Conservation (phyloP, 2,888 invertebrate genomes). For the Acronicta psi region DNA sequence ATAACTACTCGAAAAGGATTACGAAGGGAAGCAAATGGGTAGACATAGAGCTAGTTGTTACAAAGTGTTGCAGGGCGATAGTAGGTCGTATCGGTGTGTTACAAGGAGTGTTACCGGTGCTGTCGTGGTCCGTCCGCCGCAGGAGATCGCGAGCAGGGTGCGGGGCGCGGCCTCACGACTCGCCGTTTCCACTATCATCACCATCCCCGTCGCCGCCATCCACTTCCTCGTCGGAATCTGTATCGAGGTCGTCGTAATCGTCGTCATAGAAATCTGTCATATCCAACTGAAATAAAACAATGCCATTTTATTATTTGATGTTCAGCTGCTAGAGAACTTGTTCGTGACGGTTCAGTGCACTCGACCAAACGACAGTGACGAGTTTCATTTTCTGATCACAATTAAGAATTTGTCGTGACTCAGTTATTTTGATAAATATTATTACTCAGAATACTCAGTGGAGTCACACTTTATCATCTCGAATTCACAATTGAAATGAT, state of each 20-base stretch:
- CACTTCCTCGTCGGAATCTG: conserved; percentile 90
- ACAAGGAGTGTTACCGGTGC: conserved; percentile 29
- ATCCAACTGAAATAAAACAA: conserved; percentile 90
- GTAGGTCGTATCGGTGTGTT: conserved; percentile 7
- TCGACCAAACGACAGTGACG: too few species aligned
- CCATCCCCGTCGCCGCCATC: conserved; percentile 93
- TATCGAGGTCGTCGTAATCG: conserved; percentile 96
- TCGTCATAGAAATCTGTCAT: conserved; percentile 99
- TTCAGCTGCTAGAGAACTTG: conserved; percentile 1
- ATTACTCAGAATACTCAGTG: too few species aligned
- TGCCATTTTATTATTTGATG: not conserved
- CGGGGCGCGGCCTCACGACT: conserved; percentile 92
- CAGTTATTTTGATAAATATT: too few species aligned
- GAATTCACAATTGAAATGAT: too few species aligned
- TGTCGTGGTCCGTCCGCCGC: conserved; percentile 56
- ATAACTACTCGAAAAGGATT: not conserved
- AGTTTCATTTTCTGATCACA: too few species aligned
- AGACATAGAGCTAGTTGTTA: conserved; percentile 10
- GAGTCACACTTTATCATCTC: too few species aligned
- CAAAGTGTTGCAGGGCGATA: conserved; percentile 14
- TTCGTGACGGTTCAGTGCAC: conserved; percentile 8
- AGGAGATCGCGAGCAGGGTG: conserved; percentile 43
- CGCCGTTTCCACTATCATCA: conserved; percentile 97
- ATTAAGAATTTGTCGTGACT: too few species aligned
- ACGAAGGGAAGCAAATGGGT: not conserved